phyloP scores from a whole-genome alignment of 2,113 vertebrate genomes.

The Gambusia holbrooki region DNA sequence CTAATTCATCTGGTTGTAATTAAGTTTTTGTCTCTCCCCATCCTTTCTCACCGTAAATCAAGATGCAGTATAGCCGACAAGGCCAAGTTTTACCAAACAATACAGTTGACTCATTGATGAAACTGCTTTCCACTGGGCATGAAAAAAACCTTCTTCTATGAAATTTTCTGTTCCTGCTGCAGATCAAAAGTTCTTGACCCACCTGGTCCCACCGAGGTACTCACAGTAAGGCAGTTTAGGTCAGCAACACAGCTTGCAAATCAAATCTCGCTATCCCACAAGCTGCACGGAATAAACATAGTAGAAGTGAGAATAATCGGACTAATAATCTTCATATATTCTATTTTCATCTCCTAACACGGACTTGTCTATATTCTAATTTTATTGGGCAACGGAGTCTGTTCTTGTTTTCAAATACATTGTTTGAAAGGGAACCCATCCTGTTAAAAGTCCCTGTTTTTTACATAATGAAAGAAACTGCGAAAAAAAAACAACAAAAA shows the following conservation, averaged over 20 bases:
- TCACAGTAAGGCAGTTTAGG: conserved; percentile 17
- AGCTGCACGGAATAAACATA: too few relatives aligned
- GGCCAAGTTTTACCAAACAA: conserved; percentile 8
- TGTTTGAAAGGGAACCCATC: too few relatives aligned
- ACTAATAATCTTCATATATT: too few relatives aligned
- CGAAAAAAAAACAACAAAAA: too few relatives aligned
- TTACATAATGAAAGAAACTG: too few relatives aligned
- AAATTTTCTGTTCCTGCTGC: conserved; percentile 58
- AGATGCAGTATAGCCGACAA: not conserved
- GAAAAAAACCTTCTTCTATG: too few relatives aligned
- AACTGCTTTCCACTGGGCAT: conserved; percentile 20
- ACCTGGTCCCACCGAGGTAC: conserved; percentile 55
- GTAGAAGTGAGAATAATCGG: too few relatives aligned
- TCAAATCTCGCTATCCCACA: not conserved
- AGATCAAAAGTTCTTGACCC: conserved; percentile 71
- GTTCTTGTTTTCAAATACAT: too few relatives aligned
- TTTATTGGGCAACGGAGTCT: too few relatives aligned
- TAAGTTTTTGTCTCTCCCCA: not conserved
- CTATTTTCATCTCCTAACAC: too few relatives aligned
- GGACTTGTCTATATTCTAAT: too few relatives aligned
- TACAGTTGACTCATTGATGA: conserved; percentile 33
- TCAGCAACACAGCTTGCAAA: conserved; percentile 40
- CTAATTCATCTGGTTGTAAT: not conserved
- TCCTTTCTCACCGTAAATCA: not conserved
- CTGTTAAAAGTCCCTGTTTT: too few relatives aligned